Evolutionary conservation across 2,888 invertebrate species (phyloP).

Genomic region (Acleris laterana): DNA sequence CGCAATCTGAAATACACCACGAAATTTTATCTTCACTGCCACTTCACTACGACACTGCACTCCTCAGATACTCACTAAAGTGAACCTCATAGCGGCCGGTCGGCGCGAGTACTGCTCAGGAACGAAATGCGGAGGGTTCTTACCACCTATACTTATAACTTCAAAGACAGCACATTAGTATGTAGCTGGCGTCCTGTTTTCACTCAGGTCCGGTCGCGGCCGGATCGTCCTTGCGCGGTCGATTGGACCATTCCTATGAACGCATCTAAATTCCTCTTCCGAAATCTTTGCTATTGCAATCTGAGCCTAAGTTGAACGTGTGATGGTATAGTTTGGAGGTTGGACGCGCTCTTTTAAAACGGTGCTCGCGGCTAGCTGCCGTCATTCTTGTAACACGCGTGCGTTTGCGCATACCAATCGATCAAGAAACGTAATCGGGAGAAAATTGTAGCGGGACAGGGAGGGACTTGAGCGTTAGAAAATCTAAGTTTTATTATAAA

Average conservation of each 20-base stretch:
- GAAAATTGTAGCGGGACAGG: slow-evolving; percentile 74
- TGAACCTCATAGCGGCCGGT: slow-evolving; percentile 70
- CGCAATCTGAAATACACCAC: slow-evolving; percentile 73
- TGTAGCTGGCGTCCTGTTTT: slow-evolving; percentile 70
- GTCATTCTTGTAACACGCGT: slow-evolving; percentile 76
- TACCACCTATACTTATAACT: slow-evolving; percentile 79
- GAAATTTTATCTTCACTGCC: slow-evolving; percentile 48
- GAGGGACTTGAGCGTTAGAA: slow-evolving; percentile 39
- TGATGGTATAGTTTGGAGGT: slow-evolving; percentile 47
- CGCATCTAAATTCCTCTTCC: slow-evolving; percentile 54
- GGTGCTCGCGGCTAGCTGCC: slow-evolving; percentile 63
- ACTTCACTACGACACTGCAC: slow-evolving; percentile 40
- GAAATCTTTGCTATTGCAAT: slow-evolving; percentile 42
- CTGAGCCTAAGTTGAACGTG: slow-evolving; percentile 41
- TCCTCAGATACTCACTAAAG: slow-evolving; percentile 62
- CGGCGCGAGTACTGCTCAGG: slow-evolving; percentile 60
- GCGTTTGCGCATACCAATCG: slow-evolving; percentile 69
- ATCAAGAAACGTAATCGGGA: slow-evolving; percentile 75
- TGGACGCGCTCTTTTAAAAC: slow-evolving; percentile 40
- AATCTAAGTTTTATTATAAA: too few relatives aligned
- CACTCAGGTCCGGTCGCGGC: slow-evolving; percentile 72
- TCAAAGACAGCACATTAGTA: slow-evolving; percentile 67
- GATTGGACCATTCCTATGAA: slow-evolving; percentile 67
- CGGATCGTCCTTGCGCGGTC: slow-evolving; percentile 64
- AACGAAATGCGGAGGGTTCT: slow-evolving; percentile 59